Conservation (phyloP, 2,113 vertebrate species). For the Paedocypris sp. region DNA sequence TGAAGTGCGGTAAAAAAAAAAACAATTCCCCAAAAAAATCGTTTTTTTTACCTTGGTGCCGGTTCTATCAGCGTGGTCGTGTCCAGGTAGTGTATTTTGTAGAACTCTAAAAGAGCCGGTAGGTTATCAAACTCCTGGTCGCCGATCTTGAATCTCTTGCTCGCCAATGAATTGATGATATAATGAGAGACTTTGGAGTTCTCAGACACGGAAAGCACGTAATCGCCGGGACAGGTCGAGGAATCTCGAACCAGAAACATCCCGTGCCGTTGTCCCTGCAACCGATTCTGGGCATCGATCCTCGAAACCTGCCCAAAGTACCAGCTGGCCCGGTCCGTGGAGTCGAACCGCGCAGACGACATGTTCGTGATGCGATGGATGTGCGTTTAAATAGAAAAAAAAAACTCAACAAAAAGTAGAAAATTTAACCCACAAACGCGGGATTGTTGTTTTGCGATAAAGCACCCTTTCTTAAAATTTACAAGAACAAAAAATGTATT, state of each 20-base stretch:
- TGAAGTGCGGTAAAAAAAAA: background rate
- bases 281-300: constrained; percentile 81
- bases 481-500: too few species aligned
- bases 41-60: constrained; percentile 73
- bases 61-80: constrained; percentile 96
- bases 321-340: constrained; percentile 85
- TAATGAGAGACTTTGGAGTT: constrained; percentile 98
- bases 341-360: constrained; percentile 85
- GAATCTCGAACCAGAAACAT: constrained; percentile 94
- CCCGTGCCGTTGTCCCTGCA: constrained; percentile 91
- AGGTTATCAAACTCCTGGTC: constrained; percentile 95
- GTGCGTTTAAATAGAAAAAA: constrained; percentile 22
- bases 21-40: background rate
- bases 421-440: constrained; percentile 33
- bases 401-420: constrained; percentile 14
- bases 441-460: too few species aligned
- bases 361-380: constrained; percentile 61
- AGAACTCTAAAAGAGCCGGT: constrained; percentile 90
- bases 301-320: constrained; percentile 89
- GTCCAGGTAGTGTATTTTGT: constrained; percentile 98
- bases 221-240: constrained; percentile 94
- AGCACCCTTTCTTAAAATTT: too few species aligned
- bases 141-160: constrained; percentile 92
- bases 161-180: constrained; percentile 93
- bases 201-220: constrained; percentile 93